These are phyloP conservation scores for Drosophila barbarae DNA, from an alignment of 2,888 invertebrate species.

Conservation along the genomic window DNA sequence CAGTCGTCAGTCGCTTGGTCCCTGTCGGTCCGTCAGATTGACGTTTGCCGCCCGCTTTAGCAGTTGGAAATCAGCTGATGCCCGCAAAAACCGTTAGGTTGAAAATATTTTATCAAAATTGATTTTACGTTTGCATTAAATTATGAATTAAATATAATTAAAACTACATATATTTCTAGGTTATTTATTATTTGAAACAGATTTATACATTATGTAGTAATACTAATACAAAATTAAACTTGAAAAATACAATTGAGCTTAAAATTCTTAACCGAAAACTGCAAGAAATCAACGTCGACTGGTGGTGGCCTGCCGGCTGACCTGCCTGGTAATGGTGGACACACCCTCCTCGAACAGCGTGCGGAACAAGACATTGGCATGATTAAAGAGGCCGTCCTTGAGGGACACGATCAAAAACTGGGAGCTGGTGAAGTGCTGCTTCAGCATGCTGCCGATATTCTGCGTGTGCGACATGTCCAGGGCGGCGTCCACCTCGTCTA, in stretches of 20 bases:
- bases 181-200: not conserved
- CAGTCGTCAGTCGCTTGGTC: constrained; percentile 60
- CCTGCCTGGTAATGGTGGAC: constrained; percentile 89
- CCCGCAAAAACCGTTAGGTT: constrained; percentile 5
- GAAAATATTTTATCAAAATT: not conserved
- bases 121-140: too few relatives aligned
- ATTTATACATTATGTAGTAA: not conserved
- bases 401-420: constrained; percentile 99
- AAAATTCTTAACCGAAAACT: not conserved
- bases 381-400: constrained; percentile 99
- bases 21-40: constrained; percentile 67
- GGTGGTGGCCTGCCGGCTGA: constrained; percentile 52
- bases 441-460: constrained; percentile 98
- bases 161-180: not conserved
- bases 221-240: not conserved
- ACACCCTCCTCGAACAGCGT: constrained; percentile 97
- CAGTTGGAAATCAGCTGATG: constrained; percentile 49
- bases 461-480: constrained; percentile 98
- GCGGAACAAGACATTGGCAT: constrained; percentile 97
- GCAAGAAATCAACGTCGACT: constrained; percentile 12
- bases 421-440: constrained; percentile 92
- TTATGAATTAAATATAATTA: not conserved
- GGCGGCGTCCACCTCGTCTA: constrained; percentile 99
- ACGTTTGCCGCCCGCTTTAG: constrained; percentile 53
- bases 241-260: not conserved